Conservation (phyloP, 2,888 invertebrate genomes). For the Phrixothrix hirtus region DNA sequence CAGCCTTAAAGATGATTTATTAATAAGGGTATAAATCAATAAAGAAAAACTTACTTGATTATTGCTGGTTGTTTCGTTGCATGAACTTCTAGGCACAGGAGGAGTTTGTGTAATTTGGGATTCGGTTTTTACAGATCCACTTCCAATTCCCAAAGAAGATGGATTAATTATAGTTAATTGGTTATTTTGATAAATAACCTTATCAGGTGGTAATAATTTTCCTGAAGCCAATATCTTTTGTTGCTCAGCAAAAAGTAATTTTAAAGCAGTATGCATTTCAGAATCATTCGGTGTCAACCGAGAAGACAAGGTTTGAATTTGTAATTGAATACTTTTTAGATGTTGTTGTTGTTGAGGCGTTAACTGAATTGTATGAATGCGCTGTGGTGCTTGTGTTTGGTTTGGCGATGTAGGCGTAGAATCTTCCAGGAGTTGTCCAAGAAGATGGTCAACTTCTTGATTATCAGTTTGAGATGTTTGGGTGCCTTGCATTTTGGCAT, state of each 20-base stretch:
- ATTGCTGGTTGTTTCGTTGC: constrained; percentile 27
- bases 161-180: constrained; percentile 56
- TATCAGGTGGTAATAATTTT: constrained; percentile 66
- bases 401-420: constrained; percentile 32
- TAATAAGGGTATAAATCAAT: neutral
- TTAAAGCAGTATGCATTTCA: constrained; percentile 51
- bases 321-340: constrained; percentile 67
- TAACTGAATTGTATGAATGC: constrained; percentile 73
- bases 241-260: constrained; percentile 66
- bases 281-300: constrained; percentile 56
- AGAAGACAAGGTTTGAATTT: constrained; percentile 67
- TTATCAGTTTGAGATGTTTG: constrained; percentile 38
- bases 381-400: constrained; percentile 53
- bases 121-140: constrained; percentile 13
- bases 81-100: constrained; percentile 29
- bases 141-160: constrained; percentile 37
- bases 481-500: constrained; percentile 25
- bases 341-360: constrained; percentile 72
- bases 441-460: constrained; percentile 51
- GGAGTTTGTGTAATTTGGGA: constrained; percentile 32
- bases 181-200: constrained; percentile 58
- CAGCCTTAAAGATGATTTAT: constrained; percentile 9
- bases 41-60: constrained; percentile 23
- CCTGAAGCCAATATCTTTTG: constrained; percentile 73
- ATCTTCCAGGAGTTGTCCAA: constrained; percentile 52